Percentiles rank a stretch among this genome's conserved stretches.
These are phyloP conservation scores for Mesorhabditis sp. DNA, from an alignment of 2,888 invertebrate genomes.

Conservation along the genomic window DNA sequence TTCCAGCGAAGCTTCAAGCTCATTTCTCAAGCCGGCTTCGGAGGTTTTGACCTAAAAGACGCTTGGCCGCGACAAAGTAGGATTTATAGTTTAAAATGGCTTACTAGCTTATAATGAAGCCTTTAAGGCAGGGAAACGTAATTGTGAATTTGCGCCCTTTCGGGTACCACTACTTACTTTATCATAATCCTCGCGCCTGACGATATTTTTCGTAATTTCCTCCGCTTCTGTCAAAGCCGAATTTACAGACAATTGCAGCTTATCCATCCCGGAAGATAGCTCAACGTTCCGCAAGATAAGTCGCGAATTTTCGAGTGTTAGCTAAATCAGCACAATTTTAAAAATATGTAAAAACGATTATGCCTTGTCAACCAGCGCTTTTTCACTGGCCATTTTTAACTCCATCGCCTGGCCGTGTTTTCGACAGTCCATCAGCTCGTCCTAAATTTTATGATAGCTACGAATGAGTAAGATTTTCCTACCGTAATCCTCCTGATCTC, in stretches of 20 bases:
- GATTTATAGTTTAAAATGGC: too few species aligned
- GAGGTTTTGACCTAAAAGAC: neutral
- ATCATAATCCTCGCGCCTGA: neutral
- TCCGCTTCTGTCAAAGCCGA: neutral
- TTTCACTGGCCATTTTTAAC: neutral
- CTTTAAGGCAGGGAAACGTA: too few species aligned
- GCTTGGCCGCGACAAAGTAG: neutral
- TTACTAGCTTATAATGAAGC: too few species aligned
- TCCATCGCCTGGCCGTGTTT: neutral
- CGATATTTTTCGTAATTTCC: constrained; percentile 5
- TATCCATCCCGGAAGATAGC: neutral
- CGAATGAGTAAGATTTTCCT: neutral
- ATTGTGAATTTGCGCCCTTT: too few species aligned
- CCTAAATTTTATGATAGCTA: neutral
- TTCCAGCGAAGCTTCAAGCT: neutral
- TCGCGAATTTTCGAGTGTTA: neutral
- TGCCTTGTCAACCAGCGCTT: neutral
- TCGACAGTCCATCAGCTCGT: neutral
- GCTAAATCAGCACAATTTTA: neutral
- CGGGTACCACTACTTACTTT: neutral
- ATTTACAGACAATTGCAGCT: neutral
- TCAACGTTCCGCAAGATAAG: neutral
- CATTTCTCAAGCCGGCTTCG: neutral
- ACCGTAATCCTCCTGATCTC: neutral
- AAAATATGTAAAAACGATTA: neutral